Evolutionary conservation across 2,797 vertebrate species (phyloP), one percentile per base, ranked within the genome.

Genomic region (Trachops cirrhosus): DNA sequence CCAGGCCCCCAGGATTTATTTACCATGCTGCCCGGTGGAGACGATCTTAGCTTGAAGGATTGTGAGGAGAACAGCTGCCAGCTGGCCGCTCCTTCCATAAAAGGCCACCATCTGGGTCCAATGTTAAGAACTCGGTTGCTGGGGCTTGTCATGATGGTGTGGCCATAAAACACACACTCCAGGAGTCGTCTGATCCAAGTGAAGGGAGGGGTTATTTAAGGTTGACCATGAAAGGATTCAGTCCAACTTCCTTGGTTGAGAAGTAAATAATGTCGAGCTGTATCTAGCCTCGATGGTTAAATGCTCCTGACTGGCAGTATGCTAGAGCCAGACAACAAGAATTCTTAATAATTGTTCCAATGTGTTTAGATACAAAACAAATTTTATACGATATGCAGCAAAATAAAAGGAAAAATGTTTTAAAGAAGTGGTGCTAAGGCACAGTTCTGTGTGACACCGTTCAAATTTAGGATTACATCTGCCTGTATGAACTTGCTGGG

Each of bases 21-120:
- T 34, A 6, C 50, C 4, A 1, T 37, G 26, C 95, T 26, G 54
- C 71, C 41, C 14, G 0, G n/a, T 8, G 10, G 41, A 94, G 77
- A 78, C 9, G 0, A n/a, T 37, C 93, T 68, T 18, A 26, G 57
- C 29, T 41, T 75, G 89, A 96, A 89, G 67, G 50, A 96, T 44
- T 59, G 80, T 6, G 3, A 32, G 22, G 18, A 8, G 18, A 70
- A 10, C 32, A 0, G 26, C 64, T 29, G 78, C 77, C 62, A 22
- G 34, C 37, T 6, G 82, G 52, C 39, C 0, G 44, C 34, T 32
- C 93, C 90, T 96, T 93, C 97, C 96, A 96, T 97, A 97, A 97
- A 97, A 97, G 95, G 94, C 54, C 78, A 87, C 92, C 10, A 1
- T 74, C 62, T 48, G 32, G 32, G 54, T 68, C 89, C 73, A 24